Evolutionary conservation across 1,140 invertebrate genomes (phyloP).

Genomic region (Drosophila miranda): DNA sequence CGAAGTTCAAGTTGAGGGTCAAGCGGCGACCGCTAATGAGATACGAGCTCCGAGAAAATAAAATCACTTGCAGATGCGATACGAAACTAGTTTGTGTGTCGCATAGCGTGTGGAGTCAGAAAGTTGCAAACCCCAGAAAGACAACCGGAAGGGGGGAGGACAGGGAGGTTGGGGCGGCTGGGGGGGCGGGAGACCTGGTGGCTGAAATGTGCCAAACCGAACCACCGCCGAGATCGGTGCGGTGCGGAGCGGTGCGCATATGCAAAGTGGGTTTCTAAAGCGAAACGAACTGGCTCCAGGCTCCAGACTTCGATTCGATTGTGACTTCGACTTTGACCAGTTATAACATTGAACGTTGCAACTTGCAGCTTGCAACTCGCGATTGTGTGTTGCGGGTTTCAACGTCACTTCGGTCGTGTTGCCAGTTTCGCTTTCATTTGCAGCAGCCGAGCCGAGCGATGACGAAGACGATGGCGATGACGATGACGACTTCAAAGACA

Average conservation of each 20-base stretch:
- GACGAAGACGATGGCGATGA: slow-evolving; percentile 32
- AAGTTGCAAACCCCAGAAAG: slow-evolving; percentile 28
- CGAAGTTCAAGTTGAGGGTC: slow-evolving; percentile 75
- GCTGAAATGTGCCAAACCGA: slow-evolving; percentile 58
- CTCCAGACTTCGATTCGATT: slow-evolving; percentile 15
- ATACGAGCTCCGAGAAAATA: slow-evolving; percentile 47
- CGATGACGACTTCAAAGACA: slow-evolving; percentile 41
- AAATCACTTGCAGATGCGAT: slow-evolving; percentile 43
- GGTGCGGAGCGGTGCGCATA: slow-evolving; percentile 40
- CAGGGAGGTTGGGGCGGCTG: background rate
- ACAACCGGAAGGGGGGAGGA: too few relatives aligned
- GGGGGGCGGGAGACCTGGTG: slow-evolving; percentile 5
- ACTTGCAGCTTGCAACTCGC: slow-evolving; percentile 12
- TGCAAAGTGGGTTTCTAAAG: slow-evolving; percentile 78
- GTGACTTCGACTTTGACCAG: slow-evolving; percentile 61
- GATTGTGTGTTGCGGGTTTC: slow-evolving; percentile 18
- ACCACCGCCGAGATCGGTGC: slow-evolving; percentile 11
- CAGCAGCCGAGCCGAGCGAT: slow-evolving; percentile 43
- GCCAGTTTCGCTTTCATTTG: slow-evolving; percentile 78
- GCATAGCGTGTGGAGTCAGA: slow-evolving; percentile 18
- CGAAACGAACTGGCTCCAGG: slow-evolving; percentile 47
- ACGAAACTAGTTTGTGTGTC: slow-evolving; percentile 55
- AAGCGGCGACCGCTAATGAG: slow-evolving; percentile 62
- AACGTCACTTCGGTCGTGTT: slow-evolving; percentile 57
- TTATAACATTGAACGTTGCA: slow-evolving; percentile 66